Percentiles rank a stretch among this genome's conserved stretches.
Evolutionary conservation across 2,888 invertebrate species (phyloP).

Genomic region (Lumbricus terrestris): DNA sequence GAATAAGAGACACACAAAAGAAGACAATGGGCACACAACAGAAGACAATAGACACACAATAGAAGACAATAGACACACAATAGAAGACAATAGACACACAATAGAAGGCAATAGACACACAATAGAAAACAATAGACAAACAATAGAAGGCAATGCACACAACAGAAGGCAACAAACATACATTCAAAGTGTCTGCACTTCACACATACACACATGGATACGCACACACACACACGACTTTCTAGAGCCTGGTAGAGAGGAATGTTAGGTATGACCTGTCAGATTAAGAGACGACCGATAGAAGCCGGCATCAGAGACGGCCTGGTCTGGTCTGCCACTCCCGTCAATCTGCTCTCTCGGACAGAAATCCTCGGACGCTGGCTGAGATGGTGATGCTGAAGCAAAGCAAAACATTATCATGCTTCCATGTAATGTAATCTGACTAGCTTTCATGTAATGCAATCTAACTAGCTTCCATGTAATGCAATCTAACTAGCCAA

Average conservation of each 20-base stretch:
- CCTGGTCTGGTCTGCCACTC: slow-evolving; percentile 9
- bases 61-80: no score
- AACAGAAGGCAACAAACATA: no score
- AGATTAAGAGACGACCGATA: neutral
- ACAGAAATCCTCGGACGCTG: neutral
- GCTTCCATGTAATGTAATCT: neutral
- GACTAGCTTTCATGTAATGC: no score
- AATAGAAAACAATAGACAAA: no score
- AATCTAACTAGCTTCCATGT: neutral
- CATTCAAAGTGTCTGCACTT: no score
- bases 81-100: no score
- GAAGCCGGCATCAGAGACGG: neutral
- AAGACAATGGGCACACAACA: no score
- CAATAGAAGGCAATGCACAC: no score
- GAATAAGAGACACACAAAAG: no score
- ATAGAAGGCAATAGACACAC: no score
- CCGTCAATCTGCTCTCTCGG: neutral
- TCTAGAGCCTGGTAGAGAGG: neutral
- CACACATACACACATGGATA: no score
- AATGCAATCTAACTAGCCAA: neutral
- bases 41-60: no score
- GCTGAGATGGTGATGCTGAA: neutral
- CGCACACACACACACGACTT: neutral
- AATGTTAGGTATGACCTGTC: neutral
- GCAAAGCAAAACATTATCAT: neutral